Evolutionary conservation across 2,888 invertebrate genomes (phyloP), one percentile per base, ranked within the genome.

Genomic region (Endotricha flammealis): DNA sequence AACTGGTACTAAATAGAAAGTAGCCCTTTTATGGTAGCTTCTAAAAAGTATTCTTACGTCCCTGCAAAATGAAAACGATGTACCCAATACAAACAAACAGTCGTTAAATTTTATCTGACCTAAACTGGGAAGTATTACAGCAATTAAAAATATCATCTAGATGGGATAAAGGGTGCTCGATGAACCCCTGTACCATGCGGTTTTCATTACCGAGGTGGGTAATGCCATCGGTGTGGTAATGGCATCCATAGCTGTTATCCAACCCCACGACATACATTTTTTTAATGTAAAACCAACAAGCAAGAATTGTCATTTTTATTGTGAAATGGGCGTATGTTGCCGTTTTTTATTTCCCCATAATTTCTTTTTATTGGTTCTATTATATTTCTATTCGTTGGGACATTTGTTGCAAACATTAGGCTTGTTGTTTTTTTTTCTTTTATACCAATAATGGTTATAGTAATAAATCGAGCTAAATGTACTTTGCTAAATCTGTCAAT

Each of bases 181-280:
- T 54, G 38, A 56, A 48, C 56, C 67, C 71, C 62, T 63, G 65
- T 14, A 65, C 68, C 73, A 76, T 73, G 76, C 60, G 76, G 76
- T 73, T 75, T 71, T 70, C 74, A 81, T 79, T 72, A 77, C 72
- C 49, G 65, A 76, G 73, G 79, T 76, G 71, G 57, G 73, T 76
- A 75, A 74, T 64, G 61, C 64, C 71, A 74, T 70, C 63, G 65
- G 70, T 36, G 47, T 12, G 57, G 58, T 81, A 80, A 82, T 80
- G 75, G 73, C 68, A 71, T 70, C 64, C 57, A 53, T 60, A 56
- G 54, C 80, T 76, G 81, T 83, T 82, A 82, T 59, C 51, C 54
- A 53, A 64, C 79, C 79, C 77, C 67, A 69, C 57, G 69, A 57
- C 64, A 64, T 56, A 61, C 43, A 55, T 61, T 41, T 64, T 77